These are phyloP conservation scores for Adineta ricciae DNA, from an alignment of 2,888 invertebrate species.

Conservation along the genomic window DNA sequence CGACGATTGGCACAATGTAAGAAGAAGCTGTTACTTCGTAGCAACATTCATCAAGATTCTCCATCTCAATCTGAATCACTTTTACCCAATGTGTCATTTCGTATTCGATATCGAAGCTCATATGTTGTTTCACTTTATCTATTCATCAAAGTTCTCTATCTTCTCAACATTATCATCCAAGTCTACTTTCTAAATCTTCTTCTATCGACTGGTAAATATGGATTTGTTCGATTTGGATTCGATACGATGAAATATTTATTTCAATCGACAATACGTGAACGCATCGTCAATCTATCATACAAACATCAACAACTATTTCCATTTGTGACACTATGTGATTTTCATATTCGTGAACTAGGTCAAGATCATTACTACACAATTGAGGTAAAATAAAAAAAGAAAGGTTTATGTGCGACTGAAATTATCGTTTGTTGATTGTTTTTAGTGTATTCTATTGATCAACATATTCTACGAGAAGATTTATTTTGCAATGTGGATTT, in stretches of 20 bases:
- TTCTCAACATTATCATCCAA: constrained; percentile 1
- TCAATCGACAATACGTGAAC: not conserved
- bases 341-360: constrained; percentile 32
- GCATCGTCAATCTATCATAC: not conserved
- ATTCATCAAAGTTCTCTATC: not conserved
- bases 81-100: not conserved
- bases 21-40: not conserved
- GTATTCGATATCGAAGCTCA: not conserved
- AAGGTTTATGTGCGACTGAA: not conserved
- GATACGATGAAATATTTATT: not conserved
- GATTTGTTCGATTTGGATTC: not conserved
- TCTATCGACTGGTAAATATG: not conserved
- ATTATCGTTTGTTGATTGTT: not conserved
- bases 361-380: constrained; percentile 32
- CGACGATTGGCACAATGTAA: not conserved
- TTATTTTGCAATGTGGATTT: constrained; percentile 10
- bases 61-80: not conserved
- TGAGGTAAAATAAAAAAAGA: not conserved
- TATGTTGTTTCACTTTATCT: not conserved
- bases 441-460: constrained; percentile 17
- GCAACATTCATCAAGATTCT: not conserved
- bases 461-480: constrained; percentile 13
- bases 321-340: constrained; percentile 33
- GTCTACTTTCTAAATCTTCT: not conserved
- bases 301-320: constrained; percentile 28